phyloP scores from a whole-genome alignment of 2,797 vertebrate genomes.

The Dendrocincla fuliginosa region DNA sequence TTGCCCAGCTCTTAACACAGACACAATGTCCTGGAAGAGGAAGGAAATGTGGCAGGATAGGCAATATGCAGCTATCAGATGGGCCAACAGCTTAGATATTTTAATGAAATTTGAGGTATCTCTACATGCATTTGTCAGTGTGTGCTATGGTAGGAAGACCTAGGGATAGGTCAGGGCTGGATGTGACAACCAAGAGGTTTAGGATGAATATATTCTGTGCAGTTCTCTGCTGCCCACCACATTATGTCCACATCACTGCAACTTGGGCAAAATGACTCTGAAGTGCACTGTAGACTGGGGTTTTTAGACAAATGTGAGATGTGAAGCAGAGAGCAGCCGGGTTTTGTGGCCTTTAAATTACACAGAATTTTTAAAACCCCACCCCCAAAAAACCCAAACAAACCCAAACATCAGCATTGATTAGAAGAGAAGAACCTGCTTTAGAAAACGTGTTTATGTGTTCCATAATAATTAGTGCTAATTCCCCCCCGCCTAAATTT shows the following conservation, averaged over 20 bases:
- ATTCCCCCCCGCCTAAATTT: neutral
- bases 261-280: neutral
- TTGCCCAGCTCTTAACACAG: neutral
- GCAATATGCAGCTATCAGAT: neutral
- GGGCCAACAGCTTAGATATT: neutral
- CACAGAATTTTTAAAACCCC: neutral
- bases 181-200: neutral
- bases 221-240: constrained; percentile 27
- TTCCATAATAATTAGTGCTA: neutral
- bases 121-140: neutral
- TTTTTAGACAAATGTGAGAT: neutral
- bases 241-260: neutral
- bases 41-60: neutral
- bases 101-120: neutral
- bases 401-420: neutral
- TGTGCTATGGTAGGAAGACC: neutral
- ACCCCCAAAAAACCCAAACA: neutral
- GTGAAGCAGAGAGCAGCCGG: neutral
- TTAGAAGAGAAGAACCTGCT: constrained; percentile 65
- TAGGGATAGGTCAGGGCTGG: neutral
- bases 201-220: neutral
- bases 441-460: constrained; percentile 1
- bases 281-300: neutral
- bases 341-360: neutral
- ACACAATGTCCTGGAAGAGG: neutral